These are phyloP conservation scores for Volucella inflata DNA, from an alignment of 2,888 invertebrate genomes.

Conservation along the genomic window DNA sequence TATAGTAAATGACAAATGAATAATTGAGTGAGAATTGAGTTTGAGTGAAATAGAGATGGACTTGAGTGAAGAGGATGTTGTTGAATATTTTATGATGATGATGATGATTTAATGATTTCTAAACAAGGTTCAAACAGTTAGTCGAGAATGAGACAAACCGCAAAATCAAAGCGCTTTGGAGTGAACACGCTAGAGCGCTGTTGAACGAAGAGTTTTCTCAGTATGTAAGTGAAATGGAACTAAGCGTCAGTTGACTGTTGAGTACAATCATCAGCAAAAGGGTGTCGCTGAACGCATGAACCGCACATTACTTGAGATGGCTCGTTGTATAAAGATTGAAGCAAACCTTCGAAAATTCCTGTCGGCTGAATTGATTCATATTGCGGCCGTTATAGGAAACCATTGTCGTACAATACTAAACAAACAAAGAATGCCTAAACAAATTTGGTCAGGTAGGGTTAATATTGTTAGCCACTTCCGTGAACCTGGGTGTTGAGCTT, in stretches of 20 bases:
- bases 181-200: conserved; percentile 35
- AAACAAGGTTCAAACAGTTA: conserved; percentile 34
- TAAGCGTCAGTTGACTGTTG: conserved; percentile 35
- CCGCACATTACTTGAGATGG: conserved; percentile 70
- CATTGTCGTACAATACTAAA: conserved; percentile 50
- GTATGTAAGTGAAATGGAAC: conserved; percentile 40
- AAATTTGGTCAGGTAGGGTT: conserved; percentile 52
- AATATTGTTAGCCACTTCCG: conserved; percentile 52
- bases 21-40: no score
- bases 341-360: conserved; percentile 73
- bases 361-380: conserved; percentile 66
- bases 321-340: conserved; percentile 76
- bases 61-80: no score
- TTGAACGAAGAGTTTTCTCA: conserved; percentile 29
- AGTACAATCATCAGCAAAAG: conserved; percentile 56
- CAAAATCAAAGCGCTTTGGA: conserved; percentile 39
- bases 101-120: no score
- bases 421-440: conserved; percentile 48
- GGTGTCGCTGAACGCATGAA: conserved; percentile 52
- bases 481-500: conserved; percentile 35
- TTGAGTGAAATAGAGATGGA: no score
- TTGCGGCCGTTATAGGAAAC: conserved; percentile 49
- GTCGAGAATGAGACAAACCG: conserved; percentile 20
- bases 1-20: no score
- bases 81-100: no score